Evolutionary conservation across 2,797 vertebrate species (phyloP).

Genomic region (Eutrigla gurnardus): DNA sequence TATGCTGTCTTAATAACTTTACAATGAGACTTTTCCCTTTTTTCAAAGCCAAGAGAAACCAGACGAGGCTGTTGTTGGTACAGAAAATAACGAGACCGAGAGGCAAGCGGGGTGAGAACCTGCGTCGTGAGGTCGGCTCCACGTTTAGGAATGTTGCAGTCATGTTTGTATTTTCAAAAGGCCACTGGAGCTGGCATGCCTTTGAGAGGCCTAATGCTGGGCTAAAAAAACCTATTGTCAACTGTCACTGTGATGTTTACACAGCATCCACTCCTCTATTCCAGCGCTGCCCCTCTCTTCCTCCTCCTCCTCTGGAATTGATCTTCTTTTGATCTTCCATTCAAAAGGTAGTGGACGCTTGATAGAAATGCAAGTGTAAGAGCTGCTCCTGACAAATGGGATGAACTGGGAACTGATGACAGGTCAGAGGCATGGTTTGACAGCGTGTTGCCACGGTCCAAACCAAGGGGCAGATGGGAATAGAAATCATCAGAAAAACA

Average conservation of each 20-base stretch:
- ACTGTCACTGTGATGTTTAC: constrained; percentile 91
- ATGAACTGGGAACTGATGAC: constrained; percentile 88
- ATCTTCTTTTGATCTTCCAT: constrained; percentile 94
- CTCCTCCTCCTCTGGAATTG: constrained; percentile 84
- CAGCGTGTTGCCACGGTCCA: constrained; percentile 87
- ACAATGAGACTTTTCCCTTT: neutral
- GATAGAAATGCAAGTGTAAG: constrained; percentile 91
- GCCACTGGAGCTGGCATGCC: constrained; percentile 86
- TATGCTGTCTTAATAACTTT: constrained; percentile 15
- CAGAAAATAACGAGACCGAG: constrained; percentile 59
- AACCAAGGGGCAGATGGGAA: constrained; percentile 91
- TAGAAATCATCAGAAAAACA: constrained; percentile 90
- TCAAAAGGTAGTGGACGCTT: constrained; percentile 90
- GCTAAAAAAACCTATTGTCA: constrained; percentile 91
- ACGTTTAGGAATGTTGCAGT: constrained; percentile 75
- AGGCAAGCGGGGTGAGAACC: constrained; percentile 68
- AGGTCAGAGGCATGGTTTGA: constrained; percentile 76
- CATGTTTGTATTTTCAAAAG: constrained; percentile 86
- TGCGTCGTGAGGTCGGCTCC: constrained; percentile 68
- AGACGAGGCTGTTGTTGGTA: constrained; percentile 39
- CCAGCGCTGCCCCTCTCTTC: constrained; percentile 58
- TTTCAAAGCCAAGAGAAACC: constrained; percentile 23
- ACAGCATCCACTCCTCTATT: constrained; percentile 88
- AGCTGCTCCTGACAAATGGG: constrained; percentile 89
- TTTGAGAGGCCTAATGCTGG: constrained; percentile 87